Evolutionary conservation across 92 coral and sea anemone genomes (phyloP), one percentile per base, ranked within the genome.

Genomic region (Parazoanthus darwini): DNA sequence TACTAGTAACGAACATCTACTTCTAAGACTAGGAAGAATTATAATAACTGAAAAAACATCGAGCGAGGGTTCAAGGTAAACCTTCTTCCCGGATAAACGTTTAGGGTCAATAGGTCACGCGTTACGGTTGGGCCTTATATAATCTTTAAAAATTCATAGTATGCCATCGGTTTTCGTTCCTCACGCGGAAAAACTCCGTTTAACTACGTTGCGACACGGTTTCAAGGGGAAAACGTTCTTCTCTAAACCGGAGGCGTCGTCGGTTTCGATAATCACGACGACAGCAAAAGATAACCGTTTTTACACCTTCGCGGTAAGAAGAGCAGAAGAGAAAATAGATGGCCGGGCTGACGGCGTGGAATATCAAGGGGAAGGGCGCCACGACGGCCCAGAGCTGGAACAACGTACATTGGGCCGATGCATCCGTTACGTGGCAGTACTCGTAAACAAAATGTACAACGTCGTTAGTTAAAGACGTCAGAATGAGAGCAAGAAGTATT

Each of bases 271-370:
- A 29, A 33, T 80, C 44, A 25, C 79, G 66, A 18, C 23, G 16
- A 10, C 43, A 72, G 35, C 87, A 71, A 20, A 68, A 48, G n/a
- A 84, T 48, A 8, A 84, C 13, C 2, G 87, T 25, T 16, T 84
- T 84, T 23, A 84, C 77, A 51, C 79, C 87, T 5, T 84, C 87
- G 29, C 87, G 78, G 35, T 84, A 84, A 3, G 87, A 84, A 33
- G 87, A 70, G 36, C 87, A 84, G 78, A 84, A 84, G 46, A 70
- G 44, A 46, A 84, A 84, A 65, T 84, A 84, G 1, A 84, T 46
- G 23, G 26, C 66, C 26, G 87, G 87, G 54, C 78, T 84, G 67
- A 84, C 44, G 39, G 87, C 87, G 68, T 71, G 87, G 25, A 84
- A 84, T 22, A 84, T 33, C n/a, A 84, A 13, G 1, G 87, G 87